Base-by-base conservation (phyloP, 2,888 invertebrate genomes). In the Dermolepida albohirtum region DNA sequence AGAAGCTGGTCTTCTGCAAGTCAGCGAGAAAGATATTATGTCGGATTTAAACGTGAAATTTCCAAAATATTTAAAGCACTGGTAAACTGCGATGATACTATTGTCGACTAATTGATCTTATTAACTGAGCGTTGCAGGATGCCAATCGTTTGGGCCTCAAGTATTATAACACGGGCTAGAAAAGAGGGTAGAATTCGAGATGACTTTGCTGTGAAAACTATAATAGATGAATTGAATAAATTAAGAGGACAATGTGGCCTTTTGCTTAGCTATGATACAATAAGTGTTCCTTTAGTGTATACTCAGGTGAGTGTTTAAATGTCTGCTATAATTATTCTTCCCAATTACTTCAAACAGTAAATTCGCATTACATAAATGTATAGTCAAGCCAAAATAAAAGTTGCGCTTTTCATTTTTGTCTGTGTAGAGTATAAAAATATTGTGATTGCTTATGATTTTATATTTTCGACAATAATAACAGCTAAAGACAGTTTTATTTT, bases 121-220 rank as follows among this genome's bases (percentile, higher is more conserved):
- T 34, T 55, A 4, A 22, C 22, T 22, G 1, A 4, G 4, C 22
- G 1, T 62, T 79, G 44, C 76, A 89, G 89, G 89, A 84, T 96
- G 76, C 95, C 96, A 7, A 92, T 96, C 71, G 94, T 95, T 10
- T 96, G 96, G 96, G 95, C 95, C 0, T 90, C 94, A 0, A 93
- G 94, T 81, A 95, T 96, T 75, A 92, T 95, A 69, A 95, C 95
- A 0, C 85, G 95, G 72, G 95, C 95, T 2, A 87, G 95, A n/a
- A 95, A 94, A 78, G 95, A 95, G 83, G 95, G 95, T 12, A 86
- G 95, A 75, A 94, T 95, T 78, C 87, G 94, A 69, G 95, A 95
- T 76, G 96, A 97, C 82, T 96, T 95, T 79, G 95, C 96, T 0
- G 94, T 96, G 0, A 95, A 96, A 81, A 96, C 96, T 4, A 89